Evolutionary conservation across 2,797 vertebrate genomes (phyloP).

Genomic region (Poecile montanus): DNA sequence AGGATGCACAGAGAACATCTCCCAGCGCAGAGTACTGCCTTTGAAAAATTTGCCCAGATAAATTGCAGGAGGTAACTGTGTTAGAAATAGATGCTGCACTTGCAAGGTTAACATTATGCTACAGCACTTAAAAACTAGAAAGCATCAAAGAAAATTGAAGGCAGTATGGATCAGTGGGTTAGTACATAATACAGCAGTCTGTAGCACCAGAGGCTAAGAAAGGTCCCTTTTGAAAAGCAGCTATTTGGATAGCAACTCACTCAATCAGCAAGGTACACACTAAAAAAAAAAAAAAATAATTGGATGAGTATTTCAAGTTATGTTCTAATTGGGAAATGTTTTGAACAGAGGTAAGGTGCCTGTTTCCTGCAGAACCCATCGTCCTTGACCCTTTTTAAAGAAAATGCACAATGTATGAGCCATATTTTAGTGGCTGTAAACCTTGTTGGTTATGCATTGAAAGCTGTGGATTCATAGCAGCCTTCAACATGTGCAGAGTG

Average conservation of each 20-base stretch:
- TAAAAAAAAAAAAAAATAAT: neutral
- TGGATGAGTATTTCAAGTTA: neutral
- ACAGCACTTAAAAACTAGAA: neutral
- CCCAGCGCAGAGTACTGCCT: neutral
- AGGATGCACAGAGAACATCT: rapidly evolving
- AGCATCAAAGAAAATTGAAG: slow-evolving; percentile 20
- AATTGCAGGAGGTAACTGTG: neutral
- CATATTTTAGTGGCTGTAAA: neutral
- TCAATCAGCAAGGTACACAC: neutral
- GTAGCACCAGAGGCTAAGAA: neutral
- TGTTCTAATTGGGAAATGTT: neutral
- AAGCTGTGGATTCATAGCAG: neutral
- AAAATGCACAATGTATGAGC: neutral
- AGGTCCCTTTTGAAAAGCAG: neutral
- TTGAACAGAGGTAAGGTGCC: neutral
- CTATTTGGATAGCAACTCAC: neutral
- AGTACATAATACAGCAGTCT: neutral
- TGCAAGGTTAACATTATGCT: slow-evolving; percentile 14
- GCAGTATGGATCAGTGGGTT: neutral
- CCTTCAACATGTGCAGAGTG: neutral
- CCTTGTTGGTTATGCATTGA: neutral
- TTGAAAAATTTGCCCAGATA: neutral
- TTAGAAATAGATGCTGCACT: neutral
- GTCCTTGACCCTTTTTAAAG: neutral
- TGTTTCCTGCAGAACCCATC: neutral